Evolutionary conservation across 1,140 invertebrate species (phyloP), one percentile per base, ranked within the genome.

Genomic region (Vollenhovia emeryi): DNA sequence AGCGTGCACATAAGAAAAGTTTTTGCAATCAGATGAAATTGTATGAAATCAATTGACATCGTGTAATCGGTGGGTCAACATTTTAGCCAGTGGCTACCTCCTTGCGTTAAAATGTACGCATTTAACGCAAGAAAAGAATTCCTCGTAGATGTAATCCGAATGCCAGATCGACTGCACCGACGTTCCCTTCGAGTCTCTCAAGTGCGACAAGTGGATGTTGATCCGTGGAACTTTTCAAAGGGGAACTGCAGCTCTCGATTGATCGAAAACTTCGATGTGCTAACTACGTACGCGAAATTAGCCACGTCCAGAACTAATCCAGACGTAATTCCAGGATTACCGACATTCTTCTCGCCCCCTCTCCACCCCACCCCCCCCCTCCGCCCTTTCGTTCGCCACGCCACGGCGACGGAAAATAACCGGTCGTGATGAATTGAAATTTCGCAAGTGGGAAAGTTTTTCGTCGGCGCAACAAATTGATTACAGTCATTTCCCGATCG

Each of bases 401-500:
- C 52, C 5, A 30, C 18, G 21, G 64, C 3, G 33, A 71, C 24
- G 9, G 48, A 55, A 57, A 30, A 68, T 33, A 55, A 71, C 24
- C 13, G 9, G 43, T 24, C 78, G 24, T 24, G 66, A 64, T 71
- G 57, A 80, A 80, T 71, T 80, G 36, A 36, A 13, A 57, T 82
- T 59, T 73, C 66, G 50, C 13, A 71, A 82, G 24, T 36, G n/a
- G 36, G 24, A 80, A 80, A 62, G 33, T 43, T 73, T 71, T 71
- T 76, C 69, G 3, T 59, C 71, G 43, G 30, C 21, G 55, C 52
- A 62, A 62, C 40, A 75, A 62, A 84, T 76, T 50, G 45, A 83
- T 83, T 74, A 74, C 68, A 60, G 73, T 50, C 80, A 66, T 78
- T 78, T 85, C 57, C 48, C 74, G 60, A 79, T 79, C 33, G 24